These are phyloP conservation scores for Aplysia californica DNA, from an alignment of 1,140 invertebrate species.

Conservation along the genomic window DNA sequence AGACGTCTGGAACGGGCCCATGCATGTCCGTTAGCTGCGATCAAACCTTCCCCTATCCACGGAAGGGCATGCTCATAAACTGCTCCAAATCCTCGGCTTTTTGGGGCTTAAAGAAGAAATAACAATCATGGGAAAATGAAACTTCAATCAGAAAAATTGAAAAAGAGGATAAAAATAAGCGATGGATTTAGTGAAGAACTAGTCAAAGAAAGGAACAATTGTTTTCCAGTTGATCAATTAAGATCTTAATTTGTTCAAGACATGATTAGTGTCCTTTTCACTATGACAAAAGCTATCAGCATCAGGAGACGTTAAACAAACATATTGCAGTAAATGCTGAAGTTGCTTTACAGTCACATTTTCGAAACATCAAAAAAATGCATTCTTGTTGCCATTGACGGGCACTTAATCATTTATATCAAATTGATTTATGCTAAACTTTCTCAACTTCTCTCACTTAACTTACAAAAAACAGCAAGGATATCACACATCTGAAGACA, in stretches of 20 bases:
- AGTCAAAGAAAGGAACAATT: too few species aligned
- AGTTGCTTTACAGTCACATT: too few species aligned
- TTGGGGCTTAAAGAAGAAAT: neutral
- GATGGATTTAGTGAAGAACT: neutral
- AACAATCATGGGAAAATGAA: too few species aligned
- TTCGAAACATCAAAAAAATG: too few species aligned
- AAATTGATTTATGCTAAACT: neutral
- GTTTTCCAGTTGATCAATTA: neutral
- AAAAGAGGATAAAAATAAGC: neutral
- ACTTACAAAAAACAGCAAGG: neutral
- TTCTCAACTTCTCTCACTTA: neutral
- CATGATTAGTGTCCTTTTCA: too few species aligned
- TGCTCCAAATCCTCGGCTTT: neutral
- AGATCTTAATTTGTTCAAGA: neutral
- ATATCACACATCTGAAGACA: neutral
- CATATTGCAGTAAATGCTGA: too few species aligned
- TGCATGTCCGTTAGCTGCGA: constrained; percentile 75
- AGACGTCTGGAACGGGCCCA: constrained; percentile 84
- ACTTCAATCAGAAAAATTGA: neutral
- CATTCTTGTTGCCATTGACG: too few species aligned
- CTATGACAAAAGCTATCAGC: too few species aligned
- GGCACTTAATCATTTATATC: too few species aligned
- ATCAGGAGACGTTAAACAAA: too few species aligned
- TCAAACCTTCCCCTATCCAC: constrained; percentile 41
- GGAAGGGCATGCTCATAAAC: constrained; percentile 16